phyloP scores from a whole-genome alignment of 2,797 vertebrate genomes.

The Brotula barbata region DNA sequence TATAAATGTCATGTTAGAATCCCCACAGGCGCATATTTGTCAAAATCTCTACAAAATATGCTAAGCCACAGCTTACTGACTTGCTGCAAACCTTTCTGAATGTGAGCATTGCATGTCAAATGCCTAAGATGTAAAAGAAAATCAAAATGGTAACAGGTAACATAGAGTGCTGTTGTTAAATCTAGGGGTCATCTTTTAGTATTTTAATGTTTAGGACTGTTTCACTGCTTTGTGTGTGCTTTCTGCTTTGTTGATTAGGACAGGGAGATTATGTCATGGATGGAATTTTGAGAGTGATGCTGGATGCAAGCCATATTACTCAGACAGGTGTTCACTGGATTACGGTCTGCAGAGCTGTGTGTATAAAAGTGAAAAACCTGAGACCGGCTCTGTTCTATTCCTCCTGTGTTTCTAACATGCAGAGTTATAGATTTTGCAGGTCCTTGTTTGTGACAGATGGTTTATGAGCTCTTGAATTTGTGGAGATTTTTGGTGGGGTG shows the following conservation, averaged over 20 bases:
- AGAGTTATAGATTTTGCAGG: not conserved
- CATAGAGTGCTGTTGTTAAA: slow-evolving; percentile 2
- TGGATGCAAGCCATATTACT: not conserved
- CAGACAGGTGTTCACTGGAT: slow-evolving; percentile 29
- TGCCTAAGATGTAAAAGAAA: no score
- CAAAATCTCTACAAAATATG: no score
- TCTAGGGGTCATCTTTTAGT: not conserved
- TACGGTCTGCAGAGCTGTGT: not conserved
- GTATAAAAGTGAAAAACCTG: slow-evolving; percentile 1
- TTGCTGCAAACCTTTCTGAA: no score
- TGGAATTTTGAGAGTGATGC: slow-evolving; percentile 2
- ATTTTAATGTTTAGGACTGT: slow-evolving; percentile 2
- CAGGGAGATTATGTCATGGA: slow-evolving; percentile 32
- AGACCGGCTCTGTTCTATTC: not conserved
- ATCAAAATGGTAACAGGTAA: no score
- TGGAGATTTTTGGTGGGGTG: not conserved
- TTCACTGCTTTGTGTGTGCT: slow-evolving; percentile 8
- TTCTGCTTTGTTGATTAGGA: slow-evolving; percentile 21
- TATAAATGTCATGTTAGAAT: no score
- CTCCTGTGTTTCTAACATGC: not conserved
- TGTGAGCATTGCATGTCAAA: no score
- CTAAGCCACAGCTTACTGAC: no score
- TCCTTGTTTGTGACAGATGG: not conserved
- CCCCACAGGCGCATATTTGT: no score
- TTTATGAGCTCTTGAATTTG: not conserved